Evolutionary conservation across 2,797 vertebrate species (phyloP).

Genomic region (Gorsachius magnificus): DNA sequence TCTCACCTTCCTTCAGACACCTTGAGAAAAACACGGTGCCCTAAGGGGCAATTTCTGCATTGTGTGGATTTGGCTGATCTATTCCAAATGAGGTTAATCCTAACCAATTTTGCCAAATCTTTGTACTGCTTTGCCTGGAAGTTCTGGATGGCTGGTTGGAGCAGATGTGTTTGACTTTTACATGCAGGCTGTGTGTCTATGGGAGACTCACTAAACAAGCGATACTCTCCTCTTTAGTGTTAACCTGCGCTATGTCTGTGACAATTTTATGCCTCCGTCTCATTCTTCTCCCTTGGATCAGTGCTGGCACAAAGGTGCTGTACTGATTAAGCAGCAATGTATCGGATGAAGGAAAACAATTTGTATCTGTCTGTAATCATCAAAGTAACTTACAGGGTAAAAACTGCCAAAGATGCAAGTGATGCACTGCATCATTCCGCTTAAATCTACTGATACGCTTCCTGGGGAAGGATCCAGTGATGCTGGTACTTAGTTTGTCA

Average conservation of each 20-base stretch:
- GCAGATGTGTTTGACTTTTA: neutral
- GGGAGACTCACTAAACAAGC: neutral
- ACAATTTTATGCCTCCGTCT: neutral
- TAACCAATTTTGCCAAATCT: neutral
- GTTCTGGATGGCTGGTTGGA: neutral
- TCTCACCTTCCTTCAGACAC: neutral
- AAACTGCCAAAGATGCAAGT: neutral
- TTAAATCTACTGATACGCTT: neutral
- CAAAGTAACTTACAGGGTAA: neutral
- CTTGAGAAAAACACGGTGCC: neutral
- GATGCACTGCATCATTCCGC: neutral
- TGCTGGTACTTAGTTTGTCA: neutral
- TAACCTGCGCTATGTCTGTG: neutral
- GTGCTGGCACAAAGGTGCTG: neutral
- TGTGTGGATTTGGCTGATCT: neutral
- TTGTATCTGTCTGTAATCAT: neutral
- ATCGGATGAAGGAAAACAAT: neutral
- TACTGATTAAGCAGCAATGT: neutral
- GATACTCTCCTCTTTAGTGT: neutral
- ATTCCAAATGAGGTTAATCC: neutral
- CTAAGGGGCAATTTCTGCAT: neutral
- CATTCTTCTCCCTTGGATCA: neutral
- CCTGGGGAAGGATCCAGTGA: neutral
- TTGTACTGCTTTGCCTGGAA: neutral
- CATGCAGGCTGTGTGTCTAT: neutral